Evolutionary conservation across 1,140 invertebrate genomes (phyloP), one percentile per base, ranked within the genome.

Genomic region (Euwallacea similis): DNA sequence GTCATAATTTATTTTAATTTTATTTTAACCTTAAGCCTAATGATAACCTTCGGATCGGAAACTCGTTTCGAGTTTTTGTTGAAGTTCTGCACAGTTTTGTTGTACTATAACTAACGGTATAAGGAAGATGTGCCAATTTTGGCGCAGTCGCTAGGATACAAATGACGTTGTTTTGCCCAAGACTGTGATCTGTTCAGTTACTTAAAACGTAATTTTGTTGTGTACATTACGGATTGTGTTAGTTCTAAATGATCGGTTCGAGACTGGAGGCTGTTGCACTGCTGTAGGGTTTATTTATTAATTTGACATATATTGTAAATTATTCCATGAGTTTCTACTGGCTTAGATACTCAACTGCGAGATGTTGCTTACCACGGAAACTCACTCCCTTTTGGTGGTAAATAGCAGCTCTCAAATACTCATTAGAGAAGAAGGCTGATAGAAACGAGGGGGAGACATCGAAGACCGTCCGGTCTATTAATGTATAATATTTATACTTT

Each of bases 401-500:
- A 55, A 21, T 46, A 11, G 58, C 46, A 62, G 13, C 60, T 71
- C 66, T 73, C 70, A 69, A 78, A 78, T 79, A 79, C 78, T 79
- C 78, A 80, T 74, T 77, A 78, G 76, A 78, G 78, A 78, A 70
- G 74, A 79, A 79, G 79, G 78, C 78, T 80, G 78, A 80, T 74
- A 72, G 70, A 72, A 64, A 74, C 62, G 63, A 63, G 59, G 60
- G 65, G 70, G 67, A 67, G 64, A 58, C 60, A 66, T 64, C 56
- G 44, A 73, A 74, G 73, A 59, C 50, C 50, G 42, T 16, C 7
- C 13, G 4, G 11, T 61, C 9, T 42, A 66, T 60, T 74, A 69
- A 63, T 78, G 78, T 79, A 79, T 79, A 79, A 79, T 79, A 77
- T 79, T 78, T 79, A 78, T 79, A 78, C 78, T 75, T 74, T 70